A percentile compares a stretch with the other conserved stretches of the same genome.
Evolutionary conservation across 2,113 vertebrate species (phyloP).

Genomic region (Aix galericulata): DNA sequence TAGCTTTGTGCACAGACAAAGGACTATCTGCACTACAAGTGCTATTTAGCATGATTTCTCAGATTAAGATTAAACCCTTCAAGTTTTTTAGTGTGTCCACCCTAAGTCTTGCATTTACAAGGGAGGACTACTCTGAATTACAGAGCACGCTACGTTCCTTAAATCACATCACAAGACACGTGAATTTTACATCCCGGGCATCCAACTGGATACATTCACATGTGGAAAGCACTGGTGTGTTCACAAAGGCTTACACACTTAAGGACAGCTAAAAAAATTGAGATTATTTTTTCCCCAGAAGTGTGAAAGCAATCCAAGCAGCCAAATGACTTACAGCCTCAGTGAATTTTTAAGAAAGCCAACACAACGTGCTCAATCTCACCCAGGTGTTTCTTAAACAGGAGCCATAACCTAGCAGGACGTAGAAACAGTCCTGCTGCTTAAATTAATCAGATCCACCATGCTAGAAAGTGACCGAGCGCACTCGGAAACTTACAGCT

Average conservation of each 20-base stretch:
- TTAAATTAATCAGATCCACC: background rate
- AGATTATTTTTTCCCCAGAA: background rate
- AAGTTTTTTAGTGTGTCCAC: background rate
- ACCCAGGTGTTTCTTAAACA: background rate
- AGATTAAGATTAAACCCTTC: background rate
- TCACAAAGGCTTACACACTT: background rate
- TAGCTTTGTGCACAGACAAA: background rate
- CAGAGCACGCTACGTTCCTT: background rate
- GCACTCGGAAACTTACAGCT: background rate
- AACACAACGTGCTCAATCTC: background rate
- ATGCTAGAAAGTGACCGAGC: background rate
- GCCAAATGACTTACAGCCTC: background rate
- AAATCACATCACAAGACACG: background rate
- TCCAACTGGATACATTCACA: background rate
- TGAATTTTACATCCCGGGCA: background rate
- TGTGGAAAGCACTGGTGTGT: fast-evolving
- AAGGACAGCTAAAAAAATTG: background rate
- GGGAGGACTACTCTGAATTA: background rate
- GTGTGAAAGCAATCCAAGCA: background rate
- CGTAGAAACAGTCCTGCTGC: background rate
- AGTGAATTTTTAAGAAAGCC: background rate
- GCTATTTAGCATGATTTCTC: fast-evolving
- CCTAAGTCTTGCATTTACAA: background rate
- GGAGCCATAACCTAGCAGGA: background rate
- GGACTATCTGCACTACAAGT: background rate